Conservation (phyloP, 2,888 invertebrate species). For the Synergus laeviventris region DNA sequence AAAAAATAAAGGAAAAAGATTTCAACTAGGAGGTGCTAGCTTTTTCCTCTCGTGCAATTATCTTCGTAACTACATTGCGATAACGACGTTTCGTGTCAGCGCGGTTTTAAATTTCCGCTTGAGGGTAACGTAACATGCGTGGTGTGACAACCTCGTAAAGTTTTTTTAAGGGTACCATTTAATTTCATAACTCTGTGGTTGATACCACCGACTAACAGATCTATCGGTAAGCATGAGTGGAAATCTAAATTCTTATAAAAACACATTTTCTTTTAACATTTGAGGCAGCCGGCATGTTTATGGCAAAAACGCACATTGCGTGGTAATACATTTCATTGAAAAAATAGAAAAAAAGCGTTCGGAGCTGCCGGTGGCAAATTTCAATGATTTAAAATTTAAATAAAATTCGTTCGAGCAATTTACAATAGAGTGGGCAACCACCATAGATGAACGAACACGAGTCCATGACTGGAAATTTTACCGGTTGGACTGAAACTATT, state of each 20-base stretch:
- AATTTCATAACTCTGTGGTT: not conserved
- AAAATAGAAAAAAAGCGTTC: conserved; percentile 11
- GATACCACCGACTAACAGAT: conserved; percentile 5
- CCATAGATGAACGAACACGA: conserved; percentile 9
- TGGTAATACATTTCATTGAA: not conserved
- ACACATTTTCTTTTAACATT: not conserved
- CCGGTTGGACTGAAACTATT: not conserved
- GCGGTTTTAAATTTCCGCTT: conserved; percentile 35
- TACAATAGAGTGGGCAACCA: conserved; percentile 20
- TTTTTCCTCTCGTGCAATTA: conserved; percentile 34
- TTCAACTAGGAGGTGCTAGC: conserved; percentile 12
- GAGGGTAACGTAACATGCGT: conserved; percentile 30
- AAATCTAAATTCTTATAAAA: not conserved
- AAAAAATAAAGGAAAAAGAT: not conserved
- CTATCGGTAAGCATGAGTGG: not conserved
- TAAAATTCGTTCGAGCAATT: conserved; percentile 27
- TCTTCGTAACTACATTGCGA: conserved; percentile 5
- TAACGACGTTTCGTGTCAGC: conserved; percentile 28
- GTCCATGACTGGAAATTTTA: conserved; percentile 12
- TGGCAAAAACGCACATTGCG: conserved; percentile 3
- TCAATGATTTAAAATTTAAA: conserved; percentile 14
- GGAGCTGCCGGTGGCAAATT: not conserved
- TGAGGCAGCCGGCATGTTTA: not conserved
- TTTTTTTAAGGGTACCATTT: not conserved
- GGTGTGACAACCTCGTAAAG: conserved; percentile 20